Conservation (phyloP, 1,140 invertebrate genomes). For the Agrypnia vestita region DNA sequence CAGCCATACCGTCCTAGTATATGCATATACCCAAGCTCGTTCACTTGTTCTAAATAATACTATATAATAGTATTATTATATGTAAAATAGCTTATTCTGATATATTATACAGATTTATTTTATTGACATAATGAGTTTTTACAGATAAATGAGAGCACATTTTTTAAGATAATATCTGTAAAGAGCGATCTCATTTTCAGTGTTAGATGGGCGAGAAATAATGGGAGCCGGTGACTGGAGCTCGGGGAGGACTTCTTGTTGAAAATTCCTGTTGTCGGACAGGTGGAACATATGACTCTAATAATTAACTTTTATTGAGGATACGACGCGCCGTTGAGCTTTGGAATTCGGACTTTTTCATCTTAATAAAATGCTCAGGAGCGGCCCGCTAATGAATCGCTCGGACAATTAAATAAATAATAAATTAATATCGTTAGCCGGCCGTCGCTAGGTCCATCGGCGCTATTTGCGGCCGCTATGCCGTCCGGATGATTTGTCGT, state of each 20-base stretch:
- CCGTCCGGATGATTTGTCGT: constrained; percentile 13
- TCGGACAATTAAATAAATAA: neutral
- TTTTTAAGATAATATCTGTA: no score
- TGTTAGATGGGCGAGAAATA: constrained; percentile 28
- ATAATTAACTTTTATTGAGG: constrained; percentile 46
- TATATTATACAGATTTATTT: no score
- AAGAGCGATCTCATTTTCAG: constrained; percentile 1
- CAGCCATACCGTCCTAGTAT: no score
- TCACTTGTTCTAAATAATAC: no score
- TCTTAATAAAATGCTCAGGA: constrained; percentile 8
- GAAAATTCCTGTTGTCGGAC: constrained; percentile 19
- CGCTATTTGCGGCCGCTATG: neutral
- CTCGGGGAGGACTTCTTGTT: neutral
- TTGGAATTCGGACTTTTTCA: constrained; percentile 27
- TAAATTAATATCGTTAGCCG: constrained; percentile 1
- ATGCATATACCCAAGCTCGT: no score
- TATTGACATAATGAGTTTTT: no score
- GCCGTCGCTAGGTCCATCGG: neutral
- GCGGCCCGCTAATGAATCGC: neutral
- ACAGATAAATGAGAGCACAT: no score
- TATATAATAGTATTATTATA: no score
- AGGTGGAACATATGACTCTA: constrained; percentile 27
- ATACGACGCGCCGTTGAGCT: constrained; percentile 36
- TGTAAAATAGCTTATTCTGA: no score
- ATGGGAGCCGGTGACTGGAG: neutral